These are phyloP conservation scores for Diadromus collaris DNA, from an alignment of 2,888 invertebrate genomes.

Conservation along the genomic window DNA sequence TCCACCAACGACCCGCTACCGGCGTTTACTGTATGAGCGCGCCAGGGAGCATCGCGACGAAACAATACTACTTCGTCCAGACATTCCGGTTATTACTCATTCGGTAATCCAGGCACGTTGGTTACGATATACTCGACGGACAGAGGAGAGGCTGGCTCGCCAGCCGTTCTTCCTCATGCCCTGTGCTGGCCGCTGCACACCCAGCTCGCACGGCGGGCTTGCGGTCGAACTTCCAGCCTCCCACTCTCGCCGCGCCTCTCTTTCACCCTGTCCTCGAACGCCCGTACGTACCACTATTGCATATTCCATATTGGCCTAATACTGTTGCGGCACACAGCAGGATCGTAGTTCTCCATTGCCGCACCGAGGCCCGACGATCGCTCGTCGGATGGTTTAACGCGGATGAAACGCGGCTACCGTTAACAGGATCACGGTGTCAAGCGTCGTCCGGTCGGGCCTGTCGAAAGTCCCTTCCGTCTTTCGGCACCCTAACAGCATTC, in stretches of 20 bases:
- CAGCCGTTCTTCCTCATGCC: conserved; percentile 20
- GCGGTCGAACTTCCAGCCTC: conserved; percentile 49
- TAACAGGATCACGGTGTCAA: conserved; percentile 24
- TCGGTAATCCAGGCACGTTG: conserved; percentile 77
- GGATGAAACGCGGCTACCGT: conserved; percentile 30
- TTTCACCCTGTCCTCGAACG: not conserved
- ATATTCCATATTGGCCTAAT: not conserved
- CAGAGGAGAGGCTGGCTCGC: conserved; percentile 47
- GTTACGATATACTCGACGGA: conserved; percentile 72
- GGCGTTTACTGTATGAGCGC: conserved; percentile 22
- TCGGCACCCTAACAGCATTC: not conserved
- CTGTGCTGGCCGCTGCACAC: conserved; percentile 35
- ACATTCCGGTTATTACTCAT: conserved; percentile 77
- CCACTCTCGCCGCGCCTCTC: conserved; percentile 12
- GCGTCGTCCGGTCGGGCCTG: conserved; percentile 2
- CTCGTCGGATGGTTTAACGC: conserved; percentile 51
- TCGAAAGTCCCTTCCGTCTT: not conserved
- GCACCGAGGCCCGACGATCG: too few relatives aligned
- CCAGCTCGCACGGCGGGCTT: conserved; percentile 26
- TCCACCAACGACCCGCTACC: conserved; percentile 51
- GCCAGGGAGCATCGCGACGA: conserved; percentile 48
- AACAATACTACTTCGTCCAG: conserved; percentile 65
- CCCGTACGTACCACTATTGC: conserved; percentile 12
- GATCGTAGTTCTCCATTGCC: conserved; percentile 3
- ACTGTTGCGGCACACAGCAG: not conserved